Base-by-base conservation (phyloP, 2,888 invertebrate species). In the Mimas tiliae region DNA sequence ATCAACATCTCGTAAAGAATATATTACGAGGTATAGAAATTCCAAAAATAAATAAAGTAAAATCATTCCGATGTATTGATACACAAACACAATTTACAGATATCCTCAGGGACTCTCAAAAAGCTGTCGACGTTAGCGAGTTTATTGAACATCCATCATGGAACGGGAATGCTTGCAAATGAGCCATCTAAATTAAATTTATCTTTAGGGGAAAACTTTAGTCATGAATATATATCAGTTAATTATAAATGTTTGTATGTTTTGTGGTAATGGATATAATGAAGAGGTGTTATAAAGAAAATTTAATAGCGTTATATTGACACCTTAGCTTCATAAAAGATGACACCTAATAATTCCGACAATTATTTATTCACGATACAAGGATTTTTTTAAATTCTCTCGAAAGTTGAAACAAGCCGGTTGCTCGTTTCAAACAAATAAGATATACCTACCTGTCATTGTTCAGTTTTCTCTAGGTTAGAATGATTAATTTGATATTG, bases 121-220 rank as follows among this genome's bases (percentile, higher is more conserved):
- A 53, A 53, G 53, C 53, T 33, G 34, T 53, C 34, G 33, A 58
- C 58, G 58, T 58, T 38, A 42, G 38, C 55, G 55, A 55, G 19
- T 58, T 38, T 58, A 58, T 58, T 42, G 58, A 58, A 19, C 58
- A 58, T 58, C 42, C 58, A 38, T 58, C 55, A 58, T 58, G 38
- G 4, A 11, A 11, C 12, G 16, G 19, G 58, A 58, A 58, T 42
- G 11, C 42, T 58, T 58, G 19, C 42, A 58, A 58, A 58, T 58
- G 42, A 58, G 42, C 1, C 19, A 16, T 38, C 16, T 38, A 42
- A 58, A 58, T 58, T 58, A 58, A 58, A 58, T 58, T 38, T 58
- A 58, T 58, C 38, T 33, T 42, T 2, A 58, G n/a, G 58, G 42
- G 58, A 9, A 58, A 58, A 58, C 42, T 58, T 58, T 38, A 9